Conservation (phyloP, 2,113 vertebrate species). For the Psilopogon haemacephalus region DNA sequence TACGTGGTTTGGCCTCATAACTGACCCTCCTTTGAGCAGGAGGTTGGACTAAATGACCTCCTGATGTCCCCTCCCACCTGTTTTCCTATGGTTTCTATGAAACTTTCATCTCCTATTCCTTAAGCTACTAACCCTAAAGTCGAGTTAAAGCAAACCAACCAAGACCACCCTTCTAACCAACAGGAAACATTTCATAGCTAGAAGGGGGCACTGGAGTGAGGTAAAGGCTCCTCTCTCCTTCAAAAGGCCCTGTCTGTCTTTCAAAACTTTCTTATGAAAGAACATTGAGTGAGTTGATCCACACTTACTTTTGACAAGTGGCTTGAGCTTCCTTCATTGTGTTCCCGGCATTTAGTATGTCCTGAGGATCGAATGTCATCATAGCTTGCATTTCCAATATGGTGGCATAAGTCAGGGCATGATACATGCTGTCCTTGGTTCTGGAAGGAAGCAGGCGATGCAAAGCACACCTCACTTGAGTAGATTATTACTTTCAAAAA, state of each 20-base stretch:
- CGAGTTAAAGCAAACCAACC: too few species aligned
- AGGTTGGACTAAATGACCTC: not conserved
- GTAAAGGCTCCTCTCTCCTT: too few species aligned
- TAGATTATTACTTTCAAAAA: not conserved
- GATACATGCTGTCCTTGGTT: constrained; percentile 97
- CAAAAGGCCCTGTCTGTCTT: not conserved
- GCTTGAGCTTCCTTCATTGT: constrained; percentile 96
- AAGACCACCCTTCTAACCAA: too few species aligned
- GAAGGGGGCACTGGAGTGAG: too few species aligned
- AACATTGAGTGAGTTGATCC: not conserved
- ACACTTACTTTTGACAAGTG: constrained; percentile 86
- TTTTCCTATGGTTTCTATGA: not conserved
- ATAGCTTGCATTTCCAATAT: constrained; percentile 98
- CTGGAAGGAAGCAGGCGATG: constrained; percentile 69
- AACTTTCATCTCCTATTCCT: too few species aligned
- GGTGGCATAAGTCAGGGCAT: constrained; percentile 93
- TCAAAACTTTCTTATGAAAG: not conserved
- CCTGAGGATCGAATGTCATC: constrained; percentile 97
- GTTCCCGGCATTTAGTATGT: constrained; percentile 89
- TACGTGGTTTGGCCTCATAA: not conserved
- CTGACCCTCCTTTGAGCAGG: not conserved
- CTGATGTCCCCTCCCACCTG: too few species aligned
- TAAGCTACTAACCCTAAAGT: too few species aligned
- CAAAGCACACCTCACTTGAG: not conserved
- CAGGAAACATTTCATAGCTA: too few species aligned